Base-by-base conservation (phyloP, 1,140 invertebrate species). In the Drosophila kikkawai region DNA sequence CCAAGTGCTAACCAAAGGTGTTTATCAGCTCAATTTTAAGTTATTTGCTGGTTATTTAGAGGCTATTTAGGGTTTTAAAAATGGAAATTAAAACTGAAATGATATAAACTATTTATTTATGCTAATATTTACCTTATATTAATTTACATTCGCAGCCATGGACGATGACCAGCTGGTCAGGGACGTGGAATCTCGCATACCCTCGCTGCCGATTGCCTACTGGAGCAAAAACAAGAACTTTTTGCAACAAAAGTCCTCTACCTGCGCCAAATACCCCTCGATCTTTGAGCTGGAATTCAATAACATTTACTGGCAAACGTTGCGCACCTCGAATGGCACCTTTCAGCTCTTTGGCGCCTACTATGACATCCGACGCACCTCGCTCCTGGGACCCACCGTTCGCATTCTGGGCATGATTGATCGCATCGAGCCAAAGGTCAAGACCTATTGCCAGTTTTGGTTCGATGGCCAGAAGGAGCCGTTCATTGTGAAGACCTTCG, bases 391-490 rank as follows among this genome's bases (percentile, higher is more conserved):
- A 0, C 97, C 97, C 1, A 95, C 97, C 0, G 95, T 98, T 2
- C 94, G 97, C 7, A 96, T 98, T n/a, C 94, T 98, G 5, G 97
- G 96, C 7, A 98, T 98, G 96, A 97, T 98, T 80, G 96, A 98
- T 91, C 94, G 97, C 29, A 97, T 98, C 48, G 96, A 97, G 92
- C 97, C 97, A 0, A 96, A 94, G 34, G 95, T 98, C 2, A 95
- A 95, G 69, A 97, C 97, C 0, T 96, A 96, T 88, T 99, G 98
- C 86, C 97, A 98, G 86, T 94, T 98, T 65, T 98, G 98, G 98
- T 98, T 97, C 93, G 96, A 97, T 45, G 95, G 96, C 19, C 95
- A 96, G 69, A 96, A 95, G 66, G 96, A 96, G 75, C 96, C 96
- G 11, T 95, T 96, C 4, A 95, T 98, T 22, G 95, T 97, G 5